Conservation (phyloP, 2,113 vertebrate species). For the Taxidea taxus region DNA sequence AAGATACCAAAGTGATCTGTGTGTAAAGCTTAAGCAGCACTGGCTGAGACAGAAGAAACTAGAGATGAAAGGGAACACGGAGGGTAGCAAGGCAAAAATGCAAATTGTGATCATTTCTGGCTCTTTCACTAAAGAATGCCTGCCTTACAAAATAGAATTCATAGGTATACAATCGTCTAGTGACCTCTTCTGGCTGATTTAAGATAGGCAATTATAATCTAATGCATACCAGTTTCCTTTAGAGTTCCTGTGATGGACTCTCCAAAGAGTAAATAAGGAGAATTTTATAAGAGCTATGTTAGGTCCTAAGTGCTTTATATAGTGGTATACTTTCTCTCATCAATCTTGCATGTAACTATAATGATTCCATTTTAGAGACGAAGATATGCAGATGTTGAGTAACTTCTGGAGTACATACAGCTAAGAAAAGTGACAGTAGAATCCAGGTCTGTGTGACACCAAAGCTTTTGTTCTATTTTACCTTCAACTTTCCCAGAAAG, state of each 20-base stretch:
- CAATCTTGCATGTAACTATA: neutral
- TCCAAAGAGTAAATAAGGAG: neutral
- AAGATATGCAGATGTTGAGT: neutral
- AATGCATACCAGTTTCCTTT: neutral
- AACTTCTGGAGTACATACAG: neutral
- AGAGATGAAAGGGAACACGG: neutral
- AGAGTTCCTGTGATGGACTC: neutral
- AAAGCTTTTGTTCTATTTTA: neutral
- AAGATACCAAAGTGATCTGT: neutral
- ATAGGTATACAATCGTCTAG: neutral
- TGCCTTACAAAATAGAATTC: neutral
- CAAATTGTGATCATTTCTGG: neutral
- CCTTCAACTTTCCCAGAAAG: neutral
- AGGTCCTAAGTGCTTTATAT: neutral
- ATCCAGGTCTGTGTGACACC: neutral
- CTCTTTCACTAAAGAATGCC: neutral
- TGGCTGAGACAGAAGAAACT: neutral
- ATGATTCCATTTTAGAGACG: neutral
- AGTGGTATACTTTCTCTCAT: neutral
- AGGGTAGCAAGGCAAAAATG: neutral
- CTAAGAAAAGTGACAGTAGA: neutral
- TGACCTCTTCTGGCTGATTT: slow-evolving; percentile 44
- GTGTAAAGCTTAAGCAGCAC: neutral
- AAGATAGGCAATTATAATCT: neutral
- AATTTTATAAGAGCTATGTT: neutral